Evolutionary conservation across 2,113 vertebrate genomes (phyloP).

Genomic region (Sus scrofa): T2T-Sscrofa CM000814.6:12280501-12281000

Average conservation of each 20-base stretch:
- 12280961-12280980: background rate
- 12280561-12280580: too few species aligned
- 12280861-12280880: background rate
- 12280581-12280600: background rate
- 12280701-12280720: background rate
- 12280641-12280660: background rate
- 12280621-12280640: background rate
- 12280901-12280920: background rate
- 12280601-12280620: background rate
- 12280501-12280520: too few species aligned
- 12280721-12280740: background rate
- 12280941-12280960: background rate
- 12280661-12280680: background rate
- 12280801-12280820: too few species aligned
- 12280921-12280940: background rate
- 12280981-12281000: too few species aligned
- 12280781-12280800: too few species aligned
- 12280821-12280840: background rate
- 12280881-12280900: background rate
- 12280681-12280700: background rate
- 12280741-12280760: background rate
- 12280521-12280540: too few species aligned
- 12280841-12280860: background rate
- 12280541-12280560: too few species aligned
- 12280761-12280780: background rate